Evolutionary conservation across 2,113 vertebrate species (phyloP).

Genomic region (Colius striatus): DNA sequence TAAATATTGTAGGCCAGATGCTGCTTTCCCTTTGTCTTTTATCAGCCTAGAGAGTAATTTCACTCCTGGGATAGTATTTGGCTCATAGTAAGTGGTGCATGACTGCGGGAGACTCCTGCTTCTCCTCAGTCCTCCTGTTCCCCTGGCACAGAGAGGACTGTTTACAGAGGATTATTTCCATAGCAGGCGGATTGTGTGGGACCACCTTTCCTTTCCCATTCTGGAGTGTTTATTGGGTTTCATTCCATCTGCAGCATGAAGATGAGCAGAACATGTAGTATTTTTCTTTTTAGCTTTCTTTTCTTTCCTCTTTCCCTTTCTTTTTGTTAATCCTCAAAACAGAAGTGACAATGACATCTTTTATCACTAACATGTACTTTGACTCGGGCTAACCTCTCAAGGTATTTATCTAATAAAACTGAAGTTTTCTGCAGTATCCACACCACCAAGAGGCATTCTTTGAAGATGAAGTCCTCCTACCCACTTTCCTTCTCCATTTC

Average conservation of each 20-base stretch:
- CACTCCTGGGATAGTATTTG: constrained; percentile 37
- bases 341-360: neutral
- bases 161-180: neutral
- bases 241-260: neutral
- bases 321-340: neutral
- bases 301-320: no score
- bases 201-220: neutral
- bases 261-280: neutral
- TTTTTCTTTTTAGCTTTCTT: neutral
- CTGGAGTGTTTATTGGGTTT: neutral
- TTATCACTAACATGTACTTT: neutral
- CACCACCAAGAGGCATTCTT: neutral
- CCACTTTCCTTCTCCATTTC: constrained; percentile 26
- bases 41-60: constrained; percentile 58
- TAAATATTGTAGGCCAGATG: constrained; percentile 55
- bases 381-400: neutral
- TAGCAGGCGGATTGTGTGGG: neutral
- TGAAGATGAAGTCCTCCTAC: constrained; percentile 6
- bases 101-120: constrained; percentile 16
- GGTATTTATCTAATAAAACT: neutral
- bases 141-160: neutral
- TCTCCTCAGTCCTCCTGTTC: neutral
- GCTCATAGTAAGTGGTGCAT: constrained; percentile 40
- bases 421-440: constrained; percentile 5
- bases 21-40: constrained; percentile 66